Evolutionary conservation across 2,888 invertebrate genomes (phyloP).

Genomic region (Oeneis ivallda): DNA sequence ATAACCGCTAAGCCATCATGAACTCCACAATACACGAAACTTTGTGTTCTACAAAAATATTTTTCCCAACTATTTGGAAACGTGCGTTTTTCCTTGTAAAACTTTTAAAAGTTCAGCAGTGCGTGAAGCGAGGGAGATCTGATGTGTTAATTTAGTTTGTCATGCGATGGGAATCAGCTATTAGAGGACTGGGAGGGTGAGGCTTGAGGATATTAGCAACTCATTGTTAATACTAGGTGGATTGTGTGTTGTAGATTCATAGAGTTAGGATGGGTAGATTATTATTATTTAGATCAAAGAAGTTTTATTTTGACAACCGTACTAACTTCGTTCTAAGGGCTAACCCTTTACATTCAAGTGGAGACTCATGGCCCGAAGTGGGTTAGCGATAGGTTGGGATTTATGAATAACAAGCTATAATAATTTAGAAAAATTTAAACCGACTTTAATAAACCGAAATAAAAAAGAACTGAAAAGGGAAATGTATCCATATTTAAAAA

Average conservation of each 20-base stretch:
- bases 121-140: slow-evolving; percentile 37
- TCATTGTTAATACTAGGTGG: slow-evolving; percentile 23
- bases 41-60: slow-evolving; percentile 13
- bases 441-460: too few relatives aligned
- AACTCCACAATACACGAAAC: background rate
- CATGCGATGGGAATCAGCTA: slow-evolving; percentile 65
- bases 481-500: too few relatives aligned
- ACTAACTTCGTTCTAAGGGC: too few relatives aligned
- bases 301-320: background rate
- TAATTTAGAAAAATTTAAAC: too few relatives aligned
- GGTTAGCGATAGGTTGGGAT: too few relatives aligned
- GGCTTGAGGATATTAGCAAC: slow-evolving; percentile 47
- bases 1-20: background rate
- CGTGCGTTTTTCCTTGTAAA: slow-evolving; percentile 17
- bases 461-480: too few relatives aligned
- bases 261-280: too few relatives aligned
- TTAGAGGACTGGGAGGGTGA: slow-evolving; percentile 41
- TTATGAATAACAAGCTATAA: too few relatives aligned
- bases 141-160: slow-evolving; percentile 77
- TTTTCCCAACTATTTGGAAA: slow-evolving; percentile 13
- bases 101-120: slow-evolving; percentile 21
- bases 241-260: slow-evolving; percentile 18
- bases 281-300: background rate
- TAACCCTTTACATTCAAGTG: too few relatives aligned
- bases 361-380: too few relatives aligned